A percentile compares a stretch with the other conserved stretches of the same genome.
These are phyloP conservation scores for Chamaedrilus cognettii DNA, from an alignment of 2,888 invertebrate genomes.

Conservation along the genomic window DNA sequence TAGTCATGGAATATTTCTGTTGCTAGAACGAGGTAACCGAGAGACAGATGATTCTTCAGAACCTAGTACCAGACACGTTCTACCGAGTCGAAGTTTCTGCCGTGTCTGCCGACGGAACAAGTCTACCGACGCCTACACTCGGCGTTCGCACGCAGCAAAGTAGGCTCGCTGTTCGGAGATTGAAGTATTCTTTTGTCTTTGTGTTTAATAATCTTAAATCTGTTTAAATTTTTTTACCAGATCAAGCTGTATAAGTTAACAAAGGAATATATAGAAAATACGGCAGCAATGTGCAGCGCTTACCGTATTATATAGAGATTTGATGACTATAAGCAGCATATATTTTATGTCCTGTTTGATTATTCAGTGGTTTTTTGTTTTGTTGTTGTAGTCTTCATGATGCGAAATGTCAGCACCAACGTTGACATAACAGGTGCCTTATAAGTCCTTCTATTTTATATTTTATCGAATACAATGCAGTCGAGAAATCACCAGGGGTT, in stretches of 20 bases:
- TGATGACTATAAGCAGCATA: too few species aligned
- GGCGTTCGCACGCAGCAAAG: constrained; percentile 7
- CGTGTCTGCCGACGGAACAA: background rate
- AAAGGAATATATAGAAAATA: background rate
- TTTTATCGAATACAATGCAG: too few species aligned
- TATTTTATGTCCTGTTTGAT: too few species aligned
- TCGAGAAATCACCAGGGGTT: too few species aligned
- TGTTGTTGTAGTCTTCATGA: constrained; percentile 14
- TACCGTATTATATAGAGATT: too few species aligned
- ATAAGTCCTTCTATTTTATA: too few species aligned
- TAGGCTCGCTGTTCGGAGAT: background rate
- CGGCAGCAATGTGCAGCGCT: too few species aligned
- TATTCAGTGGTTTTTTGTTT: background rate
- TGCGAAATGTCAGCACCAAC: constrained; percentile 11
- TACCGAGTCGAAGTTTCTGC: constrained; percentile 7
- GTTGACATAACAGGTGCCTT: constrained; percentile 10
- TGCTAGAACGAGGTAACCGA: background rate
- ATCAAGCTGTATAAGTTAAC: background rate
- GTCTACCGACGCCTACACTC: constrained; percentile 8
- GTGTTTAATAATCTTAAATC: too few species aligned
- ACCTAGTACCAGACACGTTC: constrained; percentile 8
- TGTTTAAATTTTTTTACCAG: background rate
- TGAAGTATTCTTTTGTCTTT: too few species aligned
- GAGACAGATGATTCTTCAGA: constrained; percentile 11
- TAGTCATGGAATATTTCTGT: too few species aligned